phyloP scores from a whole-genome alignment of 1,140 invertebrate species.

The Dinoponera quadriceps region DNA sequence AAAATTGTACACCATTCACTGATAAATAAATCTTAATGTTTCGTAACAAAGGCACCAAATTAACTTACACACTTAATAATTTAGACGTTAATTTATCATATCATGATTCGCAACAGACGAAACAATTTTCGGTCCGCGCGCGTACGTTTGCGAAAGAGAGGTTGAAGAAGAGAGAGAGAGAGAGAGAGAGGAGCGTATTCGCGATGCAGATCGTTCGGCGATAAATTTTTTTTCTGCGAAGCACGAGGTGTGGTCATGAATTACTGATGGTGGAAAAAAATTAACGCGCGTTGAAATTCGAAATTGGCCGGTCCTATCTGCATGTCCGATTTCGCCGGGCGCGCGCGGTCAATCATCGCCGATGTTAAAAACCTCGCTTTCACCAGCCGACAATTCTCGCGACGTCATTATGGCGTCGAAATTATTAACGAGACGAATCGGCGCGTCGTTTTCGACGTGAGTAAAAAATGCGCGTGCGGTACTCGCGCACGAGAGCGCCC shows the following conservation, averaged over 20 bases:
- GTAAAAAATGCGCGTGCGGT: slow-evolving; percentile 3
- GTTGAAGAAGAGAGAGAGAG: background rate
- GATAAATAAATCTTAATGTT: no score
- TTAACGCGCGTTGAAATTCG: slow-evolving; percentile 38
- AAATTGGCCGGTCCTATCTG: background rate
- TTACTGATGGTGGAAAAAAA: slow-evolving; percentile 10
- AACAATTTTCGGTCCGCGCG: background rate
- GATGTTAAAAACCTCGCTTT: slow-evolving; percentile 32
- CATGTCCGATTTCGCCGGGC: slow-evolving; percentile 17
- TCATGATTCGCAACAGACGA: background rate
- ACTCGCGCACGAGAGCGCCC: background rate
- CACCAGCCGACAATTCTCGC: slow-evolving; percentile 11
- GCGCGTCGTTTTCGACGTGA: background rate
- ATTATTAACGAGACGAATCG: slow-evolving; percentile 44
- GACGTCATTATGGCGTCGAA: slow-evolving; percentile 9
- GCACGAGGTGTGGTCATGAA: slow-evolving; percentile 19
- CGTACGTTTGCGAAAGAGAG: slow-evolving; percentile 5
- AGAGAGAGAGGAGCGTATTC: background rate
- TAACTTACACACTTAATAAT: no score
- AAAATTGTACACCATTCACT: no score
- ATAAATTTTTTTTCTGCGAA: slow-evolving; percentile 25
- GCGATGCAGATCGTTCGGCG: background rate
- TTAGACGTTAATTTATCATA: no score
- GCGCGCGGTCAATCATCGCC: slow-evolving; percentile 1
- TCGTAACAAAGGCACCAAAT: no score